Percentiles rank a stretch among this genome's conserved stretches.
Conservation (phyloP, 2,888 invertebrate genomes). For the Yponomeuta sedellus region DNA sequence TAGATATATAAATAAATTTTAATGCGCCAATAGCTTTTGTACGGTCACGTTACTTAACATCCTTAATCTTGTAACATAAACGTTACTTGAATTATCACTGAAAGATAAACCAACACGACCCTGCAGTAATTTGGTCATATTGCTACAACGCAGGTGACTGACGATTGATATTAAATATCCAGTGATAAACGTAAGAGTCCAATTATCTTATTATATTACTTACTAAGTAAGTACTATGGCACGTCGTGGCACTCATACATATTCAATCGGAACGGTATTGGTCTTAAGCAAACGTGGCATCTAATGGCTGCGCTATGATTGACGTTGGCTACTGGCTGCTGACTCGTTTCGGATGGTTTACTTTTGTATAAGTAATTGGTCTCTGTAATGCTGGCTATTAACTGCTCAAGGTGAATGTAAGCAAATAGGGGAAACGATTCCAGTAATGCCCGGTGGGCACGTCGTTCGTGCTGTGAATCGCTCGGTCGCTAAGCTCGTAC, state of each 20-base stretch:
- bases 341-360: constrained; percentile 41
- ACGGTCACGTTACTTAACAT: too few relatives aligned
- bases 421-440: constrained; percentile 3
- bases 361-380: constrained; percentile 1
- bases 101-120: too few relatives aligned
- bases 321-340: constrained; percentile 44
- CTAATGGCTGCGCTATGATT: constrained; percentile 46
- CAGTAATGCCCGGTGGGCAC: constrained; percentile 13
- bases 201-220: constrained; percentile 43
- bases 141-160: constrained; percentile 33
- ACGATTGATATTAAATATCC: constrained; percentile 46
- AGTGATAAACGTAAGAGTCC: constrained; percentile 42
- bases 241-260: constrained; percentile 39
- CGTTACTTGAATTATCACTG: too few relatives aligned
- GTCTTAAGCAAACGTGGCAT: constrained; percentile 67
- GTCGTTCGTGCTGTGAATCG: constrained; percentile 47
- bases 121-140: constrained; percentile 28
- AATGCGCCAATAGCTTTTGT: too few relatives aligned
- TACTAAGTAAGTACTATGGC: too few relatives aligned
- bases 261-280: constrained; percentile 58
- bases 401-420: background rate
- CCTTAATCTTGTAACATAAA: too few relatives aligned
- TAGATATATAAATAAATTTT: too few relatives aligned
- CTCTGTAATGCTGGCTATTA: constrained; percentile 1
- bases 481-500: constrained; percentile 54